phyloP scores from a whole-genome alignment of 1,140 invertebrate genomes.

The Argopecten irradians region DNA sequence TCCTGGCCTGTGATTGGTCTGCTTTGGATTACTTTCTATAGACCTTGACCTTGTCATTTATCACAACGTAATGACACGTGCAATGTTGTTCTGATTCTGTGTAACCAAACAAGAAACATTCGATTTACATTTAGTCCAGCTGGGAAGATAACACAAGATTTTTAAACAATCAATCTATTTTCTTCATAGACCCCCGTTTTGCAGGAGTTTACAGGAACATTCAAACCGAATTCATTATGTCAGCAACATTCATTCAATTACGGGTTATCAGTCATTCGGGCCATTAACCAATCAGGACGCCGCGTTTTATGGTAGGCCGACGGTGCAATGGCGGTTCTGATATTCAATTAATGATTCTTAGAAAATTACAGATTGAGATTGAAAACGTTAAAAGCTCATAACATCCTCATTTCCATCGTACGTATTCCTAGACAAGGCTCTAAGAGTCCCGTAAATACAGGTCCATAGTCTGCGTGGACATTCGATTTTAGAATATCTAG shows the following conservation, averaged over 20 bases:
- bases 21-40: background rate
- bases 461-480: background rate
- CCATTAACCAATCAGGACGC: background rate
- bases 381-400: constrained; percentile 11
- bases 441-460: background rate
- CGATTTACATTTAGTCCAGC: background rate
- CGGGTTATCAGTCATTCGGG: background rate
- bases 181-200: background rate
- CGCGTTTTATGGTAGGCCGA: background rate
- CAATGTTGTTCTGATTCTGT: background rate
- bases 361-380: constrained; percentile 17
- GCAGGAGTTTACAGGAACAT: background rate
- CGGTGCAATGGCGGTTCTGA: background rate
- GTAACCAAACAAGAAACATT: background rate
- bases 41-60: background rate
- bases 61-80: background rate
- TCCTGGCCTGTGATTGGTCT: background rate
- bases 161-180: background rate
- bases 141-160: background rate
- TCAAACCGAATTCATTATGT: background rate
- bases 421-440: background rate
- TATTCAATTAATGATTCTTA: constrained; percentile 5
- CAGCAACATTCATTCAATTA: constrained; percentile 12
- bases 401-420: background rate
- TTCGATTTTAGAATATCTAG: background rate